Conservation (phyloP, 2,888 invertebrate genomes). For the Zygaena filipendulae region DNA sequence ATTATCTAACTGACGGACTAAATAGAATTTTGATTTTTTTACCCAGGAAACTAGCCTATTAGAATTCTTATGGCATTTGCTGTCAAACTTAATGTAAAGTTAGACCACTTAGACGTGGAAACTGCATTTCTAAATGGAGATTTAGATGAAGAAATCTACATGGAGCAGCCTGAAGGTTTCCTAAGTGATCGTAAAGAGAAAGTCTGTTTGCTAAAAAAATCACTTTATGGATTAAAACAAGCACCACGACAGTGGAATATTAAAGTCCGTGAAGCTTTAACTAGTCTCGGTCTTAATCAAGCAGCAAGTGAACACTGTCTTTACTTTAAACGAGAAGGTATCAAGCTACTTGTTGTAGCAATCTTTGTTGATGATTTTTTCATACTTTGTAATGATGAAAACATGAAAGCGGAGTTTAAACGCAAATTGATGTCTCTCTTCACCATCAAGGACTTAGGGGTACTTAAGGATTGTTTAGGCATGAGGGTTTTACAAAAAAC, state of each 20-base stretch:
- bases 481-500: conserved; percentile 5
- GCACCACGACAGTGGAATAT: conserved; percentile 8
- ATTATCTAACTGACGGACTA: too few species aligned
- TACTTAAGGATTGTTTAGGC: conserved; percentile 5
- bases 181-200: not conserved
- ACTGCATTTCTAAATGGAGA: conserved; percentile 11
- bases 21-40: too few species aligned
- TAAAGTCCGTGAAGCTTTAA: conserved; percentile 10
- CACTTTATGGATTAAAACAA: conserved; percentile 4
- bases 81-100: too few species aligned
- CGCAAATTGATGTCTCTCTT: conserved; percentile 1
- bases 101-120: conserved; percentile 8
- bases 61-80: too few species aligned
- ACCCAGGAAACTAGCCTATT: too few species aligned
- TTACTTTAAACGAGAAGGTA: conserved; percentile 6
- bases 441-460: conserved; percentile 5
- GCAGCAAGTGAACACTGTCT: conserved; percentile 10
- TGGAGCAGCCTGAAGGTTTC: too few species aligned
- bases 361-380: conserved; percentile 9
- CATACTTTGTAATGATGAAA: not conserved
- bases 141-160: conserved; percentile 5
- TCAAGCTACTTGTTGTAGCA: conserved; percentile 1
- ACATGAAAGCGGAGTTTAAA: not conserved
- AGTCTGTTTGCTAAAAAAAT: conserved; percentile 1
- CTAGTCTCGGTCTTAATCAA: conserved; percentile 6